These are phyloP conservation scores for Dissostichus mawsoni DNA, from an alignment of 2,113 vertebrate species.

Conservation along the genomic window DNA sequence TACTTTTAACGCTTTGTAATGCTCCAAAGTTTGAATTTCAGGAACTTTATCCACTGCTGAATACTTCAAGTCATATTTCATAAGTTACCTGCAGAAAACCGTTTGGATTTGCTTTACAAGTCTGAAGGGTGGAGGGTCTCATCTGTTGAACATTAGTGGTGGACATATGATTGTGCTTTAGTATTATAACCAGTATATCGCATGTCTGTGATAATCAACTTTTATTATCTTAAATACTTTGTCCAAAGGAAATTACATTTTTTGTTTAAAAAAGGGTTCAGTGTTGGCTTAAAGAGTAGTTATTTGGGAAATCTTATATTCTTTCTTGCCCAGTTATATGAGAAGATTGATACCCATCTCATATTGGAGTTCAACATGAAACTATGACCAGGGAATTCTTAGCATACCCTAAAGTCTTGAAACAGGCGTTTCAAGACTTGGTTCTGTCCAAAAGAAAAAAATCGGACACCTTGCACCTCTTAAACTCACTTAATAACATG, in stretches of 20 bases:
- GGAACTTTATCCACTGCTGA: constrained; percentile 19
- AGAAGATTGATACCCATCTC: too few relatives aligned
- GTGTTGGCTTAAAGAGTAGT: too few relatives aligned
- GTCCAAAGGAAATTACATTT: too few relatives aligned
- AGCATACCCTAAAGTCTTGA: neutral
- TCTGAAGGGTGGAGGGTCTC: neutral
- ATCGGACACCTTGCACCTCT: neutral
- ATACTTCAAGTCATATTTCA: neutral
- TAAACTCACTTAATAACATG: neutral
- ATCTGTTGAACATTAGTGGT: neutral
- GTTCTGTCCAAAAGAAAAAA: neutral
- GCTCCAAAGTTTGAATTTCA: constrained; percentile 1
- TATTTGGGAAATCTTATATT: too few relatives aligned
- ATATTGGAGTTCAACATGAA: too few relatives aligned
- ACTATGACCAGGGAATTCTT: neutral
- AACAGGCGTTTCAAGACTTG: neutral
- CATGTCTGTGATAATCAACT: neutral
- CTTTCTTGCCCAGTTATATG: too few relatives aligned
- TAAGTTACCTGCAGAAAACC: neutral
- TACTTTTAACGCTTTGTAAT: constrained; percentile 19
- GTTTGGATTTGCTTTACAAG: constrained; percentile 1
- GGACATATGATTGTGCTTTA: neutral
- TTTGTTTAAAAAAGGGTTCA: too few relatives aligned
- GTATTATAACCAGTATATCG: neutral
- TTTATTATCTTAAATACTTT: neutral